A percentile compares a stretch with the other conserved stretches of the same genome.
Evolutionary conservation across 1,140 invertebrate genomes (phyloP).

Genomic region (Aphaenogaster rudis): DNA sequence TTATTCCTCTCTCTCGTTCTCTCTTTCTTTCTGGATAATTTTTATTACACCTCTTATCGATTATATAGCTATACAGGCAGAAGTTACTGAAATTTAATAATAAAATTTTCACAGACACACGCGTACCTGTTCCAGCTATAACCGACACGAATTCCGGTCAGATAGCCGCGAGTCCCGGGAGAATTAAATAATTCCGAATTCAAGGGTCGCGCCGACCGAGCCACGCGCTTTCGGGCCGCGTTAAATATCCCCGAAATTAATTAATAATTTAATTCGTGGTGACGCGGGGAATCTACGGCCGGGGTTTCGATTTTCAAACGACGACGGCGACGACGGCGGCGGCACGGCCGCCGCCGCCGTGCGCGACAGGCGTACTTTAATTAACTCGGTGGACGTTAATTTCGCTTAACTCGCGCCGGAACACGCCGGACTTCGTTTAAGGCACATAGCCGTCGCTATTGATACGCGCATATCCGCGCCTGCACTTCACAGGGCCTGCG

Average conservation of each 20-base stretch:
- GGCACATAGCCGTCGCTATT: slow-evolving; percentile 48
- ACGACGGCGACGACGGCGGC: not conserved
- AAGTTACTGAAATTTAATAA: slow-evolving; percentile 52
- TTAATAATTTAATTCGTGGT: slow-evolving; percentile 63
- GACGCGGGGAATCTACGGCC: slow-evolving; percentile 38
- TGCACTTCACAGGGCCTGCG: slow-evolving; percentile 14
- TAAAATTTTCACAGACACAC: slow-evolving; percentile 43
- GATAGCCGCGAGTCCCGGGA: slow-evolving; percentile 10
- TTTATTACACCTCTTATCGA: slow-evolving; percentile 1
- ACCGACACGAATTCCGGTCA: slow-evolving; percentile 44
- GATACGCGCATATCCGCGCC: slow-evolving; percentile 49
- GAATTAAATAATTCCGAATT: slow-evolving; percentile 53
- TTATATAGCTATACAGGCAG: not conserved
- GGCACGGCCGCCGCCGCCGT: not conserved
- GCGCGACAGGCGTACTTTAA: slow-evolving; percentile 52
- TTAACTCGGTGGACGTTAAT: slow-evolving; percentile 64
- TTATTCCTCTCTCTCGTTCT: not conserved
- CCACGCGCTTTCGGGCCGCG: not conserved
- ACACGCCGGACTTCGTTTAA: slow-evolving; percentile 49
- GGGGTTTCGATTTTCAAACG: slow-evolving; percentile 53
- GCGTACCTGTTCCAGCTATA: not conserved
- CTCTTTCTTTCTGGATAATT: not conserved
- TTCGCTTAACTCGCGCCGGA: slow-evolving; percentile 59
- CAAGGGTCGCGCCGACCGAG: slow-evolving; percentile 40
- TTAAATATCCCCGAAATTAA: slow-evolving; percentile 64